A percentile compares a stretch with the other conserved stretches of the same genome.
Evolutionary conservation across 2,113 vertebrate species (phyloP).

Genomic region (Haliaeetus leucogaster): DNA sequence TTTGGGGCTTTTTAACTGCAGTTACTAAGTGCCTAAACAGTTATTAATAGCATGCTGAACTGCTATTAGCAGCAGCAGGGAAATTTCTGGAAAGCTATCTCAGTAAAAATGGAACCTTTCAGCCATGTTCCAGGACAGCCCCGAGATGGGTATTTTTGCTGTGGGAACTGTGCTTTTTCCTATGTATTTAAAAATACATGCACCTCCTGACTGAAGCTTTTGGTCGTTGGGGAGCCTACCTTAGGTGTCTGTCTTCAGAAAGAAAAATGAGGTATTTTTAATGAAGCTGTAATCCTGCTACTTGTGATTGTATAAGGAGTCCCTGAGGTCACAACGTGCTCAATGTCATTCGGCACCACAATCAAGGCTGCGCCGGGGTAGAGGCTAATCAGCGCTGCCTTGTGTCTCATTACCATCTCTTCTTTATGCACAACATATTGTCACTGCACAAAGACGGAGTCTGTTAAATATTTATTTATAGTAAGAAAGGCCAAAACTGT

Average conservation of each 20-base stretch:
- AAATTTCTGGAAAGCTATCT: not conserved
- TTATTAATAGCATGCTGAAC: not conserved
- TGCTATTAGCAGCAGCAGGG: not conserved
- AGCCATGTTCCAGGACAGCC: not conserved
- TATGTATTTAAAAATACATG: accelerated
- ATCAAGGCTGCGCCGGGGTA: not conserved
- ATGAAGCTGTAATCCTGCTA: not conserved
- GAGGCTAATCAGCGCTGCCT: not conserved
- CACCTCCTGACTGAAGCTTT: not conserved
- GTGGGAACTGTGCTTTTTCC: not conserved
- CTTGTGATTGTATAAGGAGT: not conserved
- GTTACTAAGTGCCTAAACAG: not conserved
- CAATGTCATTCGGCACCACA: not conserved
- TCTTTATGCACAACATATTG: not conserved
- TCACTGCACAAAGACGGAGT: not conserved
- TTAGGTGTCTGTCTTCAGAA: not conserved
- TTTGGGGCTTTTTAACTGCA: not conserved
- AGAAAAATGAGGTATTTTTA: not conserved
- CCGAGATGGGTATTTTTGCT: not conserved
- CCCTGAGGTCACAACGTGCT: not conserved
- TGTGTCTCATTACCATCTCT: conserved; percentile 43
- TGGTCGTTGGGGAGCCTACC: not conserved
- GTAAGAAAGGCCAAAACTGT: not conserved
- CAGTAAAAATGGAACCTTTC: not conserved
- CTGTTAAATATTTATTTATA: not conserved